Evolutionary conservation across 1,140 invertebrate species (phyloP).

Genomic region (Ganaspis sp.): DNA sequence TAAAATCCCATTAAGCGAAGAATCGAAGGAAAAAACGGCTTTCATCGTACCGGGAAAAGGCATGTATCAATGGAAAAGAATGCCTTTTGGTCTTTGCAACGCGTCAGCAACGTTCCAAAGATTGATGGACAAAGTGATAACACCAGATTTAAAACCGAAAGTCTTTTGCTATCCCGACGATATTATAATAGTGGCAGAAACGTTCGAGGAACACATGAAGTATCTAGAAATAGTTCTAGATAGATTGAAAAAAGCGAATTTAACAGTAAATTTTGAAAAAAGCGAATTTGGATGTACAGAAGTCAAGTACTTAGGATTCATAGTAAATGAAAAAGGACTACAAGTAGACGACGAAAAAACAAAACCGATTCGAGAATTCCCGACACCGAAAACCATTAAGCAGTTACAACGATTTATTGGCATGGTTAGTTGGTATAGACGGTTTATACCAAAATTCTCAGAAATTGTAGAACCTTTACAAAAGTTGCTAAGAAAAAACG

Average conservation of each 20-base stretch:
- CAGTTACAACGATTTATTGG: conserved; percentile 56
- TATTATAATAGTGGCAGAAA: conserved; percentile 30
- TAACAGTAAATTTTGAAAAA: conserved; percentile 49
- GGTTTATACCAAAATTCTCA: conserved; percentile 45
- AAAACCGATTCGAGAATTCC: conserved; percentile 53
- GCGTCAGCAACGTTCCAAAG: neutral
- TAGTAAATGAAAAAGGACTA: conserved; percentile 50
- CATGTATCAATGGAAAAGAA: neutral
- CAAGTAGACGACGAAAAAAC: conserved; percentile 57
- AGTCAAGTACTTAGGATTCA: conserved; percentile 59
- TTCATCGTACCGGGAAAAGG: conserved; percentile 21
- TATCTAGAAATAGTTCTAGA: conserved; percentile 45
- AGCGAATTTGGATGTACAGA: conserved; percentile 48
- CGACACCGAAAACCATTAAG: conserved; percentile 48
- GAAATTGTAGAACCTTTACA: conserved; percentile 34
- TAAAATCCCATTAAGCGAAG: neutral
- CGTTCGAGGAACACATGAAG: conserved; percentile 46
- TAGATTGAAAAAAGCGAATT: conserved; percentile 28
- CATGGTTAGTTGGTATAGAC: conserved; percentile 53
- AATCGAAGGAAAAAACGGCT: conserved; percentile 23
- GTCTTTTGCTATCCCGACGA: conserved; percentile 36
- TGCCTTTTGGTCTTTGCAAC: conserved; percentile 1
- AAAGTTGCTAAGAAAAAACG: neutral
- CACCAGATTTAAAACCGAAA: neutral
- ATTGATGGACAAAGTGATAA: neutral